Base-by-base conservation (phyloP, 2,888 invertebrate genomes). In the Euspilapteryx auroguttella region DNA sequence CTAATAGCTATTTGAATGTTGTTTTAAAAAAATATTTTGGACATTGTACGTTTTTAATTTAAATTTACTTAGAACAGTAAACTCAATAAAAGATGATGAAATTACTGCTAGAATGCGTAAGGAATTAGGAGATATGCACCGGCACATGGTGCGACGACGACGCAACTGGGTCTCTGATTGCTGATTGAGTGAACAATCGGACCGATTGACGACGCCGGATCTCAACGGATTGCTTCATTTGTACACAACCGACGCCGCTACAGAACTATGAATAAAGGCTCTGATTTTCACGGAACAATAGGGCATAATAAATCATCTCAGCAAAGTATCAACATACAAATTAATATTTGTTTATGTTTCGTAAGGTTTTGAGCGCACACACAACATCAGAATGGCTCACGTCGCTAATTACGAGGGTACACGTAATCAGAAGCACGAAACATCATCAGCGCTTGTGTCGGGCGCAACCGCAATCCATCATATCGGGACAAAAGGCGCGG, bases 391-490 rank as follows among this genome's bases (percentile, higher is more conserved):
- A n/a, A 22, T 10, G 22, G 22, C 10, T 22, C 12, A 22, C 22
- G 14, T 55, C 51, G 47, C 54, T 59, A 63, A 66, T 59, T 53
- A 49, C 44, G 47, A 50, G 47, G 51, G 63, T 54, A 65, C 53
- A 61, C 54, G 56, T 57, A 69, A 71, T 68, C 66, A 73, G 57
- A 48, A 54, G 47, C 47, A 53, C 46, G 56, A 53, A 55, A 56
- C 63, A 61, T 58, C 62, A 65, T 58, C 62, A 58, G 51, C 57
- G 61, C 58, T 65, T 66, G 57, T 55, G 55, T 48, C 45, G 42
- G 55, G 52, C 55, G 51, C 46, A 45, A 62, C 66, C 69, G 63
- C 73, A 69, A 71, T 71, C 64, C 68, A 69, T 71, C 71, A 73
- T 63, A 65, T 57, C 54, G 53, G 55, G 51, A 73, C 73, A 73